Base-by-base conservation (phyloP, 1,140 invertebrate genomes). In the Ctenoplectra terminalis region DNA sequence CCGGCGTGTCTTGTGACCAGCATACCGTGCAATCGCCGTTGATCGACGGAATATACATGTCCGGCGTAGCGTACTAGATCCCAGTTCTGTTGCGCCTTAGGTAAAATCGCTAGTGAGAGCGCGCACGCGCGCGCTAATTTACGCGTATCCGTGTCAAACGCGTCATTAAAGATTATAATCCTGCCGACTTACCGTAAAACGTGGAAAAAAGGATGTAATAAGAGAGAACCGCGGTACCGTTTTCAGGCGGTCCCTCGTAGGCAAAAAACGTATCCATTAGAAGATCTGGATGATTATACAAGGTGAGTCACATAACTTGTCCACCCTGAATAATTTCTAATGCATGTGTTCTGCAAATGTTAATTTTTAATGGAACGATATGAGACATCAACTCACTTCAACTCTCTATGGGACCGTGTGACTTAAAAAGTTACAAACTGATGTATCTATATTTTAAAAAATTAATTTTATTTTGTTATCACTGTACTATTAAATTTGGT, bases 1-100 rank as follows among this genome's bases (percentile, higher is more conserved):
- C 73, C 90, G 56, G 88, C 91, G 82, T 87, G 89, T 90, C 92
- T 92, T 52, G 89, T 89, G 84, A 81, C 87, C 87, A 90, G 87
- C 83, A 81, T 66, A 89, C 84, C 90, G 88, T 90, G 90, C 90
- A 91, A 92, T 90, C 89, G 86, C 56, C 71, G 64, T 66, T 84
- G 83, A 90, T 89, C 87, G 86, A 87, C 86, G 61, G 82, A 87
- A 88, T 87, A 71, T 67, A 79, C 67, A 71, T 66, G 72, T 48
- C 37, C 60, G 52, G 50, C 15, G 26, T 52, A 15, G 7, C 26
- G 26, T 34, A 46, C 60, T 23, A 46, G 52, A n/a, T 63, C 82
- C 64, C 56, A 54, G 48, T 56, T 74, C 37, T 69, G n/a, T 58
- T 52, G 29, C 50, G 4, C 61, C 48, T 1, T 15, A 2, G 61